These are phyloP conservation scores for Semibalanus balanoides DNA, from an alignment of 1,140 invertebrate species.

Conservation along the genomic window DNA sequence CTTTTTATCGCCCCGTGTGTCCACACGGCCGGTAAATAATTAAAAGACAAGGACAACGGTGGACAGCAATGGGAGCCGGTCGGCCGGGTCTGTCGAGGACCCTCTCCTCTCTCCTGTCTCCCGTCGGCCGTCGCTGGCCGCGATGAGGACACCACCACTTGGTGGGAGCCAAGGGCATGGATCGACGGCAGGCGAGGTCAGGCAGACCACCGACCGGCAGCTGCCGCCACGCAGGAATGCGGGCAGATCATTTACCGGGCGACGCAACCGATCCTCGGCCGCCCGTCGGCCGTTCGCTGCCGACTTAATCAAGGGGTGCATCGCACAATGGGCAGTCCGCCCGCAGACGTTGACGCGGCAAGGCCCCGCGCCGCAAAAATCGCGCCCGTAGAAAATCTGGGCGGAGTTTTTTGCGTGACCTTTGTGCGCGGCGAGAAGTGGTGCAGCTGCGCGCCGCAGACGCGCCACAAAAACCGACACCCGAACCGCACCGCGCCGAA, in stretches of 20 bases:
- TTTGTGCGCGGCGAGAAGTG: neutral
- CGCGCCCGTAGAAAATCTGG: neutral
- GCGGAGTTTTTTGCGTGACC: neutral
- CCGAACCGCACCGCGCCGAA: neutral
- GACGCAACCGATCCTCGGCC: too few species aligned
- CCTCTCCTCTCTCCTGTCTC: too few species aligned
- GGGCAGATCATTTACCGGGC: neutral
- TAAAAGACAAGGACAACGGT: neutral
- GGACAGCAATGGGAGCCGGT: neutral
- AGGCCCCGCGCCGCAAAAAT: neutral
- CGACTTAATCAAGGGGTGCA: neutral
- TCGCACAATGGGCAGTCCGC: neutral
- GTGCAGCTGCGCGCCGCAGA: neutral
- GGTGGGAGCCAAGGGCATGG: neutral
- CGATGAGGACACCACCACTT: too few species aligned
- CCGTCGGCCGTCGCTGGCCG: too few species aligned
- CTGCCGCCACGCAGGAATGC: neutral
- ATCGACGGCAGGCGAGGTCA: neutral
- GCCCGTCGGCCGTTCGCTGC: too few species aligned
- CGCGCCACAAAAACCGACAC: neutral
- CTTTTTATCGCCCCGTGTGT: neutral
- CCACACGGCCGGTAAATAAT: neutral
- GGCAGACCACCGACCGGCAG: neutral
- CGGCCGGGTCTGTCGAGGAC: too few species aligned
- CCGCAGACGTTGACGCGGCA: too few species aligned